phyloP scores from a whole-genome alignment of 2,888 invertebrate species.

The Chymomyza procnemis region DNA sequence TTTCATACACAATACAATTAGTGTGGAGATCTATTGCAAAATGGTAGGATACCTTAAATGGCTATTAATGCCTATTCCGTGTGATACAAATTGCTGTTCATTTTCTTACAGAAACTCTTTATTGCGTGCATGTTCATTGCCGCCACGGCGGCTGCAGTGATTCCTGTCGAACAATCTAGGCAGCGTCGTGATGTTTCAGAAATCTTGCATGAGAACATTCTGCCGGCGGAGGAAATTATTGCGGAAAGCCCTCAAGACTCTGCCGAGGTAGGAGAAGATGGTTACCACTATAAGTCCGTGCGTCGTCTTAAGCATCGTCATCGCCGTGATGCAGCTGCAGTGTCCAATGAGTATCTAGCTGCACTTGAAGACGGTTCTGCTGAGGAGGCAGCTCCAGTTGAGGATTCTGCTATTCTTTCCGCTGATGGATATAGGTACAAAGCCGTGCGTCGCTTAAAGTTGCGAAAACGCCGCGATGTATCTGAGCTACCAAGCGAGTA shows the following conservation, averaged over 20 bases:
- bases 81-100: not conserved
- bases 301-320: conserved; percentile 64
- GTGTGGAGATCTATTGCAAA: conserved; percentile 58
- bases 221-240: conserved; percentile 43
- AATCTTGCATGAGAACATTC: conserved; percentile 39
- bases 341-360: conserved; percentile 57
- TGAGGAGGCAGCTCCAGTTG: not conserved
- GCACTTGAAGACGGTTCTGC: conserved; percentile 15
- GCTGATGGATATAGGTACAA: conserved; percentile 49
- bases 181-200: conserved; percentile 71
- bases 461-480: conserved; percentile 45
- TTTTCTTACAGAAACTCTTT: conserved; percentile 58
- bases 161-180: conserved; percentile 71
- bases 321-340: conserved; percentile 67
- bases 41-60: conserved; percentile 50
- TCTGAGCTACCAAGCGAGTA: conserved; percentile 32
- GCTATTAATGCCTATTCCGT: not conserved
- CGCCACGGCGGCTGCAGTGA: conserved; percentile 71
- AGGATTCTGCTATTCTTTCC: conserved; percentile 24
- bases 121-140: conserved; percentile 64
- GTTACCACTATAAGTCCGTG: conserved; percentile 70
- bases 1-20: conserved; percentile 68
- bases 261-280: conserved; percentile 35
- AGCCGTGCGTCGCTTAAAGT: conserved; percentile 43
- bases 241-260: conserved; percentile 19